Evolutionary conservation across 2,113 vertebrate genomes (phyloP).

Genomic region (Hemicordylus capensis): DNA sequence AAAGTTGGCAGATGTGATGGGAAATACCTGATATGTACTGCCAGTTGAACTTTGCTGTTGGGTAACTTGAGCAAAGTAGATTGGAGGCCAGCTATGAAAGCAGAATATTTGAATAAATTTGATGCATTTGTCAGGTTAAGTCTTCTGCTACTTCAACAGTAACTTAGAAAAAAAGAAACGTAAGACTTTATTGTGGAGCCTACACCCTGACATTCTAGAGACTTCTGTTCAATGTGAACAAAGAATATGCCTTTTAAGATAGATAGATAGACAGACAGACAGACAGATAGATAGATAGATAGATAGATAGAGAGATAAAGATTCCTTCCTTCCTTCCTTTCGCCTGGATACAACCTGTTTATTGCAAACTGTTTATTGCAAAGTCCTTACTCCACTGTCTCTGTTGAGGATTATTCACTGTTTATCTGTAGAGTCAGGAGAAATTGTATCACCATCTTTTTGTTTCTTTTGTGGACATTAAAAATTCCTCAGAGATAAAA

Average conservation of each 20-base stretch:
- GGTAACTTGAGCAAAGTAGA: conserved; percentile 5
- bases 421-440: no score
- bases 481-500: no score
- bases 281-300: no score
- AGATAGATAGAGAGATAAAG: no score
- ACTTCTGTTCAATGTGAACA: conserved; percentile 42
- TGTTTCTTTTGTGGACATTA: no score
- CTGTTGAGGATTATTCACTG: no score
- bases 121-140: conserved; percentile 47
- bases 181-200: conserved; percentile 4
- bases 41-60: neutral
- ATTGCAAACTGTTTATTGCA: no score
- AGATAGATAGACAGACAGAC: neutral
- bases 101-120: conserved; percentile 15
- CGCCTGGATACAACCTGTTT: no score
- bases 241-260: neutral
- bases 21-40: neutral
- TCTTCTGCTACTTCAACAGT: conserved; percentile 1
- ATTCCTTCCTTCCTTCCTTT: no score
- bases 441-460: no score
- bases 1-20: neutral
- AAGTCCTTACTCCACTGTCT: no score
- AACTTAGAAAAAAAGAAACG: conserved; percentile 1
- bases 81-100: conserved; percentile 33
- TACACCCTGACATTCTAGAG: conserved; percentile 27